These are phyloP conservation scores for Ara ararauna DNA, from an alignment of 2,797 vertebrate genomes.

Conservation along the genomic window DNA sequence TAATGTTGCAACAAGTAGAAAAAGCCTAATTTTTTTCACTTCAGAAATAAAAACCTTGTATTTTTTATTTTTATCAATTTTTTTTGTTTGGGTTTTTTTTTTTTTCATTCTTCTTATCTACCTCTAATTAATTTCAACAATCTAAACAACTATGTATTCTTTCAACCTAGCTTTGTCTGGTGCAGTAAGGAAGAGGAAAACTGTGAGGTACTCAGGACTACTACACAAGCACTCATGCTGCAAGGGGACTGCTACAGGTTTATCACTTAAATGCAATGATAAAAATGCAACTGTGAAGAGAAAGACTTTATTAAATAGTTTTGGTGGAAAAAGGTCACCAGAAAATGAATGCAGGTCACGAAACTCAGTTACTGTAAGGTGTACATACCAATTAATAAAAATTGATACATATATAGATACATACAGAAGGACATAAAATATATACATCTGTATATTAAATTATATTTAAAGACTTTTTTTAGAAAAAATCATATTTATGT, in stretches of 20 bases:
- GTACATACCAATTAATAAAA: not conserved
- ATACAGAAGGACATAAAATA: not conserved
- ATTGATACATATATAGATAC: not conserved
- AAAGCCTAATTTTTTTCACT: not conserved
- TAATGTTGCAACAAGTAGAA: not conserved
- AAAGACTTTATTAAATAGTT: not conserved
- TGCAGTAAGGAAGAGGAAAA: not conserved
- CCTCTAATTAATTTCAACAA: not conserved
- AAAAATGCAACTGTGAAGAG: not conserved
- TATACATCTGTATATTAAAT: not conserved
- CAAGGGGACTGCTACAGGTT: not conserved
- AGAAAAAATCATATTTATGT: not conserved
- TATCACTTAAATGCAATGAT: not conserved
- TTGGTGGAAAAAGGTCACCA: not conserved
- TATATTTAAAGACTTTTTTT: conserved; percentile 6
- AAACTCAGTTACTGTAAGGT: not conserved
- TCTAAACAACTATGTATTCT: not conserved
- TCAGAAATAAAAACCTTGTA: not conserved
- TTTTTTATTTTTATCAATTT: not conserved
- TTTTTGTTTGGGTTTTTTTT: not conserved
- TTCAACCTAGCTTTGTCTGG: not conserved
- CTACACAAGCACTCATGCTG: not conserved
- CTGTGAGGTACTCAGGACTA: not conserved
- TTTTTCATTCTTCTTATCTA: not conserved
- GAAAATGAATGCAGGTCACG: not conserved